Base-by-base conservation (phyloP, 2,888 invertebrate genomes). In the Griposia aprilina region DNA sequence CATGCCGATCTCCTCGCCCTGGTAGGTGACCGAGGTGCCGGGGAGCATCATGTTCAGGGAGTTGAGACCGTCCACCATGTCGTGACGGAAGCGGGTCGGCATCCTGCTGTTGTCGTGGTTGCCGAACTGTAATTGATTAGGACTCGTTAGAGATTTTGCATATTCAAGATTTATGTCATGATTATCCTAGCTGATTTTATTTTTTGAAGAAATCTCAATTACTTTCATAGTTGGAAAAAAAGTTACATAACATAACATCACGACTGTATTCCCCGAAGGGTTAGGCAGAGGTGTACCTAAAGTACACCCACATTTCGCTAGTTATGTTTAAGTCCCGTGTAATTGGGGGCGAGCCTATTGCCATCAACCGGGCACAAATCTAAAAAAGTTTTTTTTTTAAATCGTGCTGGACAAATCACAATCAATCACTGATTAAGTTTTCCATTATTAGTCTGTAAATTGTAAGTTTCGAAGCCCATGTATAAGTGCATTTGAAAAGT, bases 1-100 rank as follows among this genome's bases (percentile, higher is more conserved):
- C 98, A 98, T 98, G 0, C 98, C 98, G 48, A 98, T 97, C 92
- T 98, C 98, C 89, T 98, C 98, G 0, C 98, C 98, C 89, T 99
- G 98, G 94, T 99, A 99, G 0, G 98, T 98, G n/a, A 98, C 97
- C 0, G 98, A 97, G 0, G 98, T 97, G 57, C 99, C 99, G 0
- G 98, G 98, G 45, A 99, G 94, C 23, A 98, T 92, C 90, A 98
- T 96, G 79, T 97, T 97, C 74, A 99, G 93, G 89, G 98, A 97
- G 91, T 98, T 98, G 7, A 98, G 92, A 0, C 97, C 97, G 81
- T 98, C 98, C 0, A 98, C 97, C 90, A 98, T 97, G 87, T 97
- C 97, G 2, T 93, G 92, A 1, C 98, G 98, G 88, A 97, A 97
- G 0, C 98, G 97, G 0, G 97, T 96, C 0, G 97, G 97, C 90